Evolutionary conservation across 2,888 invertebrate species (phyloP).

Genomic region (Cephus nigrinus): DNA sequence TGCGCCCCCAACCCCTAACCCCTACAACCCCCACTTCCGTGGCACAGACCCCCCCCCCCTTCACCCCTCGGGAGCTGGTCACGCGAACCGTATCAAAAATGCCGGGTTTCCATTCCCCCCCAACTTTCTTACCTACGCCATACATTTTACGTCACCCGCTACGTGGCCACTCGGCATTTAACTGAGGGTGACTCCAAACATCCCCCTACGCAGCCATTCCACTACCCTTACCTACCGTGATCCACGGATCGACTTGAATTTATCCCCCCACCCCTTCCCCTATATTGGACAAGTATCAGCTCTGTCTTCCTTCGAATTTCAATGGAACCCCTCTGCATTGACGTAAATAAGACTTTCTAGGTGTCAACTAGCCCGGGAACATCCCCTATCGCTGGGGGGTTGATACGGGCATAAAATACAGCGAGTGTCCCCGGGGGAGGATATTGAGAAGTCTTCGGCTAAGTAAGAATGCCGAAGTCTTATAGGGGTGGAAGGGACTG

Average conservation of each 20-base stretch:
- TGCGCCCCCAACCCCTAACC: slow-evolving; percentile 40
- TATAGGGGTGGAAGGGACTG: background rate
- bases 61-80: slow-evolving; percentile 33
- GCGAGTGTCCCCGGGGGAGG: background rate
- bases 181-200: background rate
- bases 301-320: background rate
- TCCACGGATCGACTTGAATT: background rate
- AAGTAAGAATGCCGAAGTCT: background rate
- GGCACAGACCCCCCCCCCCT: background rate
- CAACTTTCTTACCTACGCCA: background rate
- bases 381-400: background rate
- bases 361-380: background rate
- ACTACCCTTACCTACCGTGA: background rate
- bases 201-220: background rate
- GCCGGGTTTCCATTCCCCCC: background rate
- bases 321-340: background rate
- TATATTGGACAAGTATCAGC: background rate
- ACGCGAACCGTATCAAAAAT: slow-evolving; percentile 41
- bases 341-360: background rate
- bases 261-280: background rate
- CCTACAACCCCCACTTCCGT: slow-evolving; percentile 29
- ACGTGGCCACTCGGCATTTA: background rate
- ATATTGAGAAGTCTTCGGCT: background rate
- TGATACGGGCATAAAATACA: background rate
- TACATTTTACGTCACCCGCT: background rate